Evolutionary conservation across 2,888 invertebrate genomes (phyloP), one percentile per base, ranked within the genome.

Genomic region (Malthinus flaveolus): DNA sequence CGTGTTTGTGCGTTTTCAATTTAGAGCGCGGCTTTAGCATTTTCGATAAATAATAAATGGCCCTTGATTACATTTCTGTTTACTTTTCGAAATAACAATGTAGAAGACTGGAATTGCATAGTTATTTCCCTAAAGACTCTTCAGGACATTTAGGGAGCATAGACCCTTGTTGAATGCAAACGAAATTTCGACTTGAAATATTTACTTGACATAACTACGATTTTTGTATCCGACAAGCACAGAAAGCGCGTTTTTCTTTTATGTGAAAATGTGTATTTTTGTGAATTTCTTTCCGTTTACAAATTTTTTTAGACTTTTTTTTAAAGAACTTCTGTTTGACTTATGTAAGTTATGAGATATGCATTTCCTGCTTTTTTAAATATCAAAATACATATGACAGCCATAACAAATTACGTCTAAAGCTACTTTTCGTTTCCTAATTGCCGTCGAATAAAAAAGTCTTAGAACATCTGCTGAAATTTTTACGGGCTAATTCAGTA

Each of bases 41-140:
- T 58, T 60, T 60, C 58, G 54, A 62, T 62, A 64, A 64, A 64
- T 64, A 64, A 62, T 64, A 64, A 64, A 64, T 62, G 60, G 39
- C 42, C 36, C 64, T 56, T 62, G 62, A 64, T 64, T 64, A 53
- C 62, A 50, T 62, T 61, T 35, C 39, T 64, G 64, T 64, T 64
- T 64, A 62, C 64, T 59, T 64, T 56, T 37, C 55, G 49, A 61
- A 59, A 58, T 55, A 54, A 64, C 62, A 64, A 61, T 62, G 62
- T 15, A 32, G 57, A 55, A 53, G 44, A 50, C 32, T 47, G 31
- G 11, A 50, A 49, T 31, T 32, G 44, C 32, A 37, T 15, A 42
- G 39, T 59, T 59, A 59, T 62, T 62, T 59, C 59, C 62, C 59
- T 32, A 51, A 44, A 59, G 62, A 49, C 49, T 56, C 51, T 46